Conservation (phyloP, 2,113 vertebrate species). For the Barnardius zonarius region DNA sequence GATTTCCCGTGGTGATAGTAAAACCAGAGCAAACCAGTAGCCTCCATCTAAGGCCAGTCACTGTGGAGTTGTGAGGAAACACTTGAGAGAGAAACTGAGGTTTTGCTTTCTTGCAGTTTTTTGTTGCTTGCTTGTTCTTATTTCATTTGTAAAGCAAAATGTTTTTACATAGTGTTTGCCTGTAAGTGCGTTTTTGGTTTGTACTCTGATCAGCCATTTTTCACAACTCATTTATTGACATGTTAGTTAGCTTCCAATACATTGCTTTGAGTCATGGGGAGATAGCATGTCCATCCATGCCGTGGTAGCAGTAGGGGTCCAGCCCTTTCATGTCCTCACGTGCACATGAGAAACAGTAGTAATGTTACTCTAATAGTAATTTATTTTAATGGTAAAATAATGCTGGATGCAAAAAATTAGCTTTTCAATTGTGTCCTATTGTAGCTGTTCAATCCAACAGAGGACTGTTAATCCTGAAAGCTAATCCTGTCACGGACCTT, state of each 20-base stretch:
- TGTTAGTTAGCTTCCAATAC: background rate
- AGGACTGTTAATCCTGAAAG: background rate
- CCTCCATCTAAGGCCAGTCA: background rate
- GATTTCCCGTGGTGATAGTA: background rate
- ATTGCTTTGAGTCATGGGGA: background rate
- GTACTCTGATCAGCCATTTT: background rate
- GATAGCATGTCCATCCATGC: background rate
- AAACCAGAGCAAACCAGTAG: background rate
- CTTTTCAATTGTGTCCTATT: background rate
- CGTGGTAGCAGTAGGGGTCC: background rate
- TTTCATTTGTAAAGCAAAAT: background rate
- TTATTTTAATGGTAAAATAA: background rate
- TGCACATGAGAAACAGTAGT: background rate
- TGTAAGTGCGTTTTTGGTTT: background rate
- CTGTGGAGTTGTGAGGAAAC: background rate
- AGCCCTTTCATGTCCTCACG: fast-evolving
- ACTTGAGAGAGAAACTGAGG: background rate
- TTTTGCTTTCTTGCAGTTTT: slow-evolving; percentile 18
- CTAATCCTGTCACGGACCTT: background rate
- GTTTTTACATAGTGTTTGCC: background rate
- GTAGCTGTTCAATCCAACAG: background rate
- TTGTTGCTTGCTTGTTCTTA: background rate
- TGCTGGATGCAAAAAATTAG: background rate
- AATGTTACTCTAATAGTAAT: background rate
- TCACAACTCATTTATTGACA: background rate